Evolutionary conservation across 2,888 invertebrate species (phyloP), one percentile per base, ranked within the genome.

Genomic region (Lepidocyrtinus sp.): DNA sequence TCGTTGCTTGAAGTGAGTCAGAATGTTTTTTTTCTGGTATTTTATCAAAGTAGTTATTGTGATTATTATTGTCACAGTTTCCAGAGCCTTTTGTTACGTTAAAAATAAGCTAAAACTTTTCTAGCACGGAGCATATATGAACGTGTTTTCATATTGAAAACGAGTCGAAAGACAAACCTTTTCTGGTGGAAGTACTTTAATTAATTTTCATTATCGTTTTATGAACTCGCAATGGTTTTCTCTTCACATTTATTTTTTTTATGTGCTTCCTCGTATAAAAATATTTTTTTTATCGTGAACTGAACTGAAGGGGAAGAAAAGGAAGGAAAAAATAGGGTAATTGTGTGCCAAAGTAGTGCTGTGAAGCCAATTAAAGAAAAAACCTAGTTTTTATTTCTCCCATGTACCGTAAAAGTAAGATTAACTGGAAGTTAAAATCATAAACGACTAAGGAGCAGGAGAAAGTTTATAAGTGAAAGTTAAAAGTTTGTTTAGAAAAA

Each of bases 91-190:
- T 25, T 72, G 45, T 73, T 73, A 25, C 64, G 46, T 73, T 73
- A 64, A 73, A 64, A 73, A n/a, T n/a, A n/a, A n/a, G n/a, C n/a
- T n/a, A n/a, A n/a, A n/a, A n/a, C n/a, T n/a, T n/a, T n/a, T n/a
- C n/a, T n/a, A n/a, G n/a, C n/a, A n/a, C n/a, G n/a, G n/a, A n/a
- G n/a, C n/a, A n/a, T n/a, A n/a, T n/a, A n/a, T n/a, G n/a, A n/a
- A n/a, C 50, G 36, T 12, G 5, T 36, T 50, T 50, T 2, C 50
- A 50, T n/a, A n/a, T n/a, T n/a, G n/a, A 50, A 63, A 68, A 61
- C 68, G 61, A 69, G 63, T 63, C 45, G 75, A 75, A 75, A 75
- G 75, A 75, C 75, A 75, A 75, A 46, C 75, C 74, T 72, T 63
- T n/a, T 64, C 50, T n/a, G 21, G 17, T 61, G 68, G 63, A 63